phyloP scores from a whole-genome alignment of 1,140 invertebrate genomes.

The Teleopsis dalmanni region DNA sequence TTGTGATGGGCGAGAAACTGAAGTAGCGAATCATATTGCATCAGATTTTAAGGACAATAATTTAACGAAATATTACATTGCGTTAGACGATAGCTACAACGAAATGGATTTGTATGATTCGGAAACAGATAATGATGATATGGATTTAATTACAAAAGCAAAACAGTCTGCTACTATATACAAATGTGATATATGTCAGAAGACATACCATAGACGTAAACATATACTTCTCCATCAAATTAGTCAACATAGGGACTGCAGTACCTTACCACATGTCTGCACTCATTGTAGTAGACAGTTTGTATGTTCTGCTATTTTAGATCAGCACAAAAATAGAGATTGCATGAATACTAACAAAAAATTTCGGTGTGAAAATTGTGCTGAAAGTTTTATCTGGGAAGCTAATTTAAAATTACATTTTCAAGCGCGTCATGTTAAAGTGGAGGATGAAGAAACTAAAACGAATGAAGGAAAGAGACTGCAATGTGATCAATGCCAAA shows the following conservation, averaged over 20 bases:
- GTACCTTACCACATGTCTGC: constrained; percentile 15
- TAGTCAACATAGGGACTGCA: constrained; percentile 9
- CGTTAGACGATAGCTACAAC: constrained; percentile 23
- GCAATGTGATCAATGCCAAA: constrained; percentile 47
- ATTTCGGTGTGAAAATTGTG: constrained; percentile 19
- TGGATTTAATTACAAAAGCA: not conserved
- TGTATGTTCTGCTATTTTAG: constrained; percentile 20
- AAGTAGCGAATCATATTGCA: constrained; percentile 19
- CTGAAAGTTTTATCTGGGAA: constrained; percentile 25
- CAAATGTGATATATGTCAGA: constrained; percentile 21
- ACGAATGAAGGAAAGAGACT: constrained; percentile 23
- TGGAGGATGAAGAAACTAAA: constrained; percentile 8
- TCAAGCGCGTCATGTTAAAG: constrained; percentile 12
- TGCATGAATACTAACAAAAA: constrained; percentile 22
- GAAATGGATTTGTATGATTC: constrained; percentile 33
- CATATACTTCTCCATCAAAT: constrained; percentile 24
- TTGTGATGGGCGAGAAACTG: constrained; percentile 10
- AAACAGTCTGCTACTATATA: constrained; percentile 1
- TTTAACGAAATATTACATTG: constrained; percentile 29
- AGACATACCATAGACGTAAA: constrained; percentile 6
- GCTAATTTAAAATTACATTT: constrained; percentile 23
- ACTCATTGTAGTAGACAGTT: constrained; percentile 18
- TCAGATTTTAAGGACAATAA: constrained; percentile 25
- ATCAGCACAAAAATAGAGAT: constrained; percentile 22
- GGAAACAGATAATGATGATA: constrained; percentile 24